Evolutionary conservation across 2,888 invertebrate genomes (phyloP), one percentile per base, ranked within the genome.

Genomic region (Cistogaster globosa): DNA sequence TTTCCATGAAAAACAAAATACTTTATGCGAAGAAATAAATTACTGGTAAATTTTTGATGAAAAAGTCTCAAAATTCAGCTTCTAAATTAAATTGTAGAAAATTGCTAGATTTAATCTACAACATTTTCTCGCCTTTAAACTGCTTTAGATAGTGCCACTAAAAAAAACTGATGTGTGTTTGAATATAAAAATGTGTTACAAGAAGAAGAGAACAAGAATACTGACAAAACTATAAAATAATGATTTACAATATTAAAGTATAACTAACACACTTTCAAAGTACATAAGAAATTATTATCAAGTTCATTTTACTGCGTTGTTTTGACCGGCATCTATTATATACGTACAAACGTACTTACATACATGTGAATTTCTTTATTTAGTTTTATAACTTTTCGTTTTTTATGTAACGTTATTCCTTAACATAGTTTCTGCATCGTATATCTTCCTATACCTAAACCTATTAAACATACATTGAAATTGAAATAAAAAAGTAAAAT

Each of bases 261-360:
- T 36, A 68, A 60, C 53, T 51, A 67, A 60, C 63, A 62, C 68
- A 79, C 45, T 72, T 83, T 71, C 55, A 48, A 58, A 75, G 58
- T 53, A 82, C 71, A 84, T 77, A 60, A 81, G 51, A 57, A 81
- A 83, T 83, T 79, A 82, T 80, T 65, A 79, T 84, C 77, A 78
- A 87, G 81, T 88, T 87, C 86, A 83, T 76, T 84, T 88, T 86
- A 86, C 86, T 87, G 83, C 86, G 87, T 84, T 86, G 87, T 86
- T 87, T 88, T 74, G 86, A 76, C 84, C 84, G 76, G 80, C 67
- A 79, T 79, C 14, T 53, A 38, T 58, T 42, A 74, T 22, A 63
- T 53, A 55, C 11, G 18, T 57, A 71, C 16, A 22, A 12, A 42
- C 7, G 16, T 48, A n/a, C 16, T 0, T 22, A 72, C 51, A 45